Evolutionary conservation across 2,888 invertebrate species (phyloP).

Genomic region (Lasioglossum vierecki): DNA sequence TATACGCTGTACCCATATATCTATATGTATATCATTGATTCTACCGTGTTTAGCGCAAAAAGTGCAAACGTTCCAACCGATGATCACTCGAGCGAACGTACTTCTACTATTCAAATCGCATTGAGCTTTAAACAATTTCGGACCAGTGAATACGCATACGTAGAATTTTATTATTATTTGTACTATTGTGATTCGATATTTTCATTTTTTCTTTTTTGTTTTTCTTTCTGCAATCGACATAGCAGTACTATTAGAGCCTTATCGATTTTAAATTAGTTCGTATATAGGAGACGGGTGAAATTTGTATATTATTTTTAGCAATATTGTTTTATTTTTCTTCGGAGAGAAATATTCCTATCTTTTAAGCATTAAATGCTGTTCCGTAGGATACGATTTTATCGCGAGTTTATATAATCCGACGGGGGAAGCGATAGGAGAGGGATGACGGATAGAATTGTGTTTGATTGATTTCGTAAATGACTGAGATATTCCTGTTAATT

Average conservation of each 20-base stretch:
- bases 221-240: slow-evolving; percentile 59
- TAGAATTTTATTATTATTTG: slow-evolving; percentile 46
- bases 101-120: slow-evolving; percentile 29
- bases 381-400: slow-evolving; percentile 43
- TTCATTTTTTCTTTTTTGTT: slow-evolving; percentile 36
- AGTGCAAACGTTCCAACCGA: not conserved
- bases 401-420: slow-evolving; percentile 31
- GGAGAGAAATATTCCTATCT: slow-evolving; percentile 54
- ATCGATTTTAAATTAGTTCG: slow-evolving; percentile 28
- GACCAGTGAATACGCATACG: slow-evolving; percentile 58
- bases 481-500: slow-evolving; percentile 77
- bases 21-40: not conserved
- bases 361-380: slow-evolving; percentile 66
- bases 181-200: slow-evolving; percentile 63
- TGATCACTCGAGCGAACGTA: not conserved
- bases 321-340: slow-evolving; percentile 41
- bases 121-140: slow-evolving; percentile 70
- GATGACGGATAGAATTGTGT: slow-evolving; percentile 16
- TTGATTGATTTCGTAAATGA: slow-evolving; percentile 71
- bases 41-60: not conserved
- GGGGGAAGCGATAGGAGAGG: not conserved
- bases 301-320: slow-evolving; percentile 64
- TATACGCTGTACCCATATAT: not conserved
- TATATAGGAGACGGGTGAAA: slow-evolving; percentile 26
- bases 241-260: slow-evolving; percentile 39